phyloP scores from a whole-genome alignment of 2,797 vertebrate genomes.

The Lepilemur septentrionalis region DNA sequence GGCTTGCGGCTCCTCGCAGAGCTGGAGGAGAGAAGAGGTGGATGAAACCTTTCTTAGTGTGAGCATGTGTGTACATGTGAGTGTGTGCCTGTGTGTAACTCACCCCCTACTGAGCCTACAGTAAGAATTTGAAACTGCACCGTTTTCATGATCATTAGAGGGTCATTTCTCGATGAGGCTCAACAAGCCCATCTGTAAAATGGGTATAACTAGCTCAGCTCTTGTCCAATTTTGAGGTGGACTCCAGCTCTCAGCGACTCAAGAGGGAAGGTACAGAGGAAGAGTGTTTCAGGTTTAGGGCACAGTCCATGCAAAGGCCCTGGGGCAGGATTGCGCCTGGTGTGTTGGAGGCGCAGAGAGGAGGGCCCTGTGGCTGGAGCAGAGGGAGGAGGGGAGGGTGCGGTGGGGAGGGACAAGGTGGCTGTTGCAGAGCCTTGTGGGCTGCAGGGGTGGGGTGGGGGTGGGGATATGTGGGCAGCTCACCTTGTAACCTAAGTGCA shows the following conservation, averaged over 20 bases:
- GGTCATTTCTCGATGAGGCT: neutral
- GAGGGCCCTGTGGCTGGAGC: neutral
- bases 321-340: neutral
- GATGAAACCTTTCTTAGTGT: neutral
- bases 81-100: neutral
- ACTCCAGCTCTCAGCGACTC: neutral
- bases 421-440: too few relatives aligned
- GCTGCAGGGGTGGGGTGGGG: neutral
- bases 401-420: too few relatives aligned
- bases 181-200: neutral
- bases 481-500: neutral
- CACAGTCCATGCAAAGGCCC: neutral
- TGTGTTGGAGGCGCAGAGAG: accelerated
- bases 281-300: neutral
- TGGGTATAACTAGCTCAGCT: neutral
- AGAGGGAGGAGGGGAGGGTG: neutral
- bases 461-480: neutral
- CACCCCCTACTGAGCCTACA: neutral
- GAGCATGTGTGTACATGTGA: too few relatives aligned
- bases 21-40: neutral
- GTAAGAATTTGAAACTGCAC: neutral
- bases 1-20: accelerated
- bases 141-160: neutral
- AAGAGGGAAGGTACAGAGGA: neutral
- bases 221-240: neutral